phyloP scores from a whole-genome alignment of 2,888 invertebrate species.

The Serripes groenlandicus region DNA sequence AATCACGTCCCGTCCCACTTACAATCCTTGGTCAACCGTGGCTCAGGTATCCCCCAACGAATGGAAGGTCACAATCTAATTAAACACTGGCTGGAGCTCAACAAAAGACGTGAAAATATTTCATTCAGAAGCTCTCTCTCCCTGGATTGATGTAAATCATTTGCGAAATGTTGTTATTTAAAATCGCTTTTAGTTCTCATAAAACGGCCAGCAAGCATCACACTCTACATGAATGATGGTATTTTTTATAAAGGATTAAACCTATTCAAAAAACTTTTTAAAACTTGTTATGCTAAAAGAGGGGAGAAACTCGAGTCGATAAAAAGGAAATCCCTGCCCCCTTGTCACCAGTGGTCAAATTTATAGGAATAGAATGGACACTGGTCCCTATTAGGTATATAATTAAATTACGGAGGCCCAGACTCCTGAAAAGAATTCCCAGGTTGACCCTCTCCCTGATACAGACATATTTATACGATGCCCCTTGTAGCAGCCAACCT shows the following conservation, averaged over 20 bases:
- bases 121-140: slow-evolving; percentile 59
- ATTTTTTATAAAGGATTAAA: slow-evolving; percentile 53
- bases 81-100: slow-evolving; percentile 60
- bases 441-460: too few relatives aligned
- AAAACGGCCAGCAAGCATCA: slow-evolving; percentile 52
- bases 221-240: slow-evolving; percentile 46
- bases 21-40: slow-evolving; percentile 44
- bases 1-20: slow-evolving; percentile 69
- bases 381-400: slow-evolving; percentile 6
- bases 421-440: slow-evolving; percentile 17
- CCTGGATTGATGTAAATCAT: slow-evolving; percentile 64
- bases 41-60: slow-evolving; percentile 60
- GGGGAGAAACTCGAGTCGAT: background rate
- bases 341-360: slow-evolving; percentile 45
- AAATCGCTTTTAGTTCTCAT: slow-evolving; percentile 62
- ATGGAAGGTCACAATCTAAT: slow-evolving; percentile 69
- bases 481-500: too few relatives aligned
- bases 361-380: slow-evolving; percentile 48
- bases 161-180: slow-evolving; percentile 68
- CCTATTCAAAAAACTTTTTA: background rate
- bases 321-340: slow-evolving; percentile 30
- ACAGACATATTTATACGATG: too few relatives aligned
- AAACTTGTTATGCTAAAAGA: slow-evolving; percentile 20
- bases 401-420: slow-evolving; percentile 10
- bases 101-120: slow-evolving; percentile 46